Conservation (phyloP, 2,797 vertebrate species). For the Distichodus sexfasciatus region DNA sequence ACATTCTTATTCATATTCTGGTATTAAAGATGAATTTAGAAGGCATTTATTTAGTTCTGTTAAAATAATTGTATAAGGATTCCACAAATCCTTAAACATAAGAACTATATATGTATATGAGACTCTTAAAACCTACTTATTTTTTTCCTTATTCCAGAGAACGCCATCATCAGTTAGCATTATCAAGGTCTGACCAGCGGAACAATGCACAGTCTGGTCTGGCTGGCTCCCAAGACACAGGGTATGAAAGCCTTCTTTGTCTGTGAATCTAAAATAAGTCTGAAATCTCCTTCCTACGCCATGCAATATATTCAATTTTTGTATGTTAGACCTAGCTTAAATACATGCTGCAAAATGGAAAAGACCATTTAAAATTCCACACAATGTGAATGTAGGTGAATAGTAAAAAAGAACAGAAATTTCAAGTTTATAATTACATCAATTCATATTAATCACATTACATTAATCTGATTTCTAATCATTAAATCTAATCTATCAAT, state of each 20-base stretch:
- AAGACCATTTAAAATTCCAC: background rate
- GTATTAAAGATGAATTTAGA: too few species aligned
- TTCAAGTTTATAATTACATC: background rate
- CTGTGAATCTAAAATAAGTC: background rate
- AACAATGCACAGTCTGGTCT: background rate
- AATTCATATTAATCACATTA: too few species aligned
- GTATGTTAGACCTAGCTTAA: background rate
- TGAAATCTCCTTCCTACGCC: background rate
- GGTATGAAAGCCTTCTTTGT: background rate
- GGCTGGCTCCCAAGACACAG: background rate
- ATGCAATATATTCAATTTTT: constrained; percentile 6
- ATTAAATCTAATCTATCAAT: background rate
- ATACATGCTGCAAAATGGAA: background rate
- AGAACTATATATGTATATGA: constrained; percentile 4
- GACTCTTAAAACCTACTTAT: background rate
- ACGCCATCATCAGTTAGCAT: constrained; percentile 50
- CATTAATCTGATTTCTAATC: too few species aligned
- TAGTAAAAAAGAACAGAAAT: background rate
- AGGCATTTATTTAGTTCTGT: too few species aligned
- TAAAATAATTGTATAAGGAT: too few species aligned
- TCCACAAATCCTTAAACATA: too few species aligned
- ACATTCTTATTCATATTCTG: too few species aligned
- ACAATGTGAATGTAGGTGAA: background rate
- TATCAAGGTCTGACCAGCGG: constrained; percentile 48
- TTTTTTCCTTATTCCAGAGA: constrained; percentile 40